phyloP scores from a whole-genome alignment of 2,113 vertebrate species.

The Meles meles region DNA sequence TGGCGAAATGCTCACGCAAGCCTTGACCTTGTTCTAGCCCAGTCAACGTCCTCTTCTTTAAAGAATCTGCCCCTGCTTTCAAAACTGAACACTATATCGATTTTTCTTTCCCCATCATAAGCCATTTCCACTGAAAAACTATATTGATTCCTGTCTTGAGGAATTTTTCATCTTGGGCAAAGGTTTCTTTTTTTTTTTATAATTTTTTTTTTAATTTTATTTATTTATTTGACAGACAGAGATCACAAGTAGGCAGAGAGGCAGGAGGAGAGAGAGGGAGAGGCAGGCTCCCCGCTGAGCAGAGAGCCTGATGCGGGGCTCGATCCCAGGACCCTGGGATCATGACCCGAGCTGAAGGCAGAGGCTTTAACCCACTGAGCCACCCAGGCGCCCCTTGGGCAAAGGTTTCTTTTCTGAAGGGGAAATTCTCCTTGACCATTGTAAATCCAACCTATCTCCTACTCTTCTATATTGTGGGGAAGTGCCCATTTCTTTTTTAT shows the following conservation, averaged over 20 bases:
- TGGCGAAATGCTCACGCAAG: rapidly evolving
- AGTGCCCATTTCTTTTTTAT: background rate
- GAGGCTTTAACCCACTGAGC: no score
- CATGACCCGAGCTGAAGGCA: no score
- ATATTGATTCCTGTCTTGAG: background rate
- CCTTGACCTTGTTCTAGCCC: rapidly evolving
- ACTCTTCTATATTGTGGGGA: rapidly evolving
- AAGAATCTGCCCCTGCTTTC: background rate
- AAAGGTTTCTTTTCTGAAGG: background rate
- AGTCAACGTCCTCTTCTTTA: background rate
- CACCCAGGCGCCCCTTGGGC: no score
- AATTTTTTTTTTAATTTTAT: no score
- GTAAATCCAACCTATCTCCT: rapidly evolving
- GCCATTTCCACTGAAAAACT: background rate
- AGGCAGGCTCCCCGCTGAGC: no score
- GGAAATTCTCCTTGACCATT: background rate
- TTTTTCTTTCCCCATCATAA: background rate
- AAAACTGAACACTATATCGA: background rate
- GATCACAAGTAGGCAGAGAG: no score
- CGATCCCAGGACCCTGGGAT: no score
- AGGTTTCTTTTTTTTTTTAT: background rate
- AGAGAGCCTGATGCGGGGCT: no score
- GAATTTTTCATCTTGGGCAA: background rate
- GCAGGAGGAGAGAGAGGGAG: no score
- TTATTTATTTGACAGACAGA: no score